These are phyloP conservation scores for Scolanthus callimorphus DNA, from an alignment of 92 coral and sea anemone genomes.

Conservation along the genomic window DNA sequence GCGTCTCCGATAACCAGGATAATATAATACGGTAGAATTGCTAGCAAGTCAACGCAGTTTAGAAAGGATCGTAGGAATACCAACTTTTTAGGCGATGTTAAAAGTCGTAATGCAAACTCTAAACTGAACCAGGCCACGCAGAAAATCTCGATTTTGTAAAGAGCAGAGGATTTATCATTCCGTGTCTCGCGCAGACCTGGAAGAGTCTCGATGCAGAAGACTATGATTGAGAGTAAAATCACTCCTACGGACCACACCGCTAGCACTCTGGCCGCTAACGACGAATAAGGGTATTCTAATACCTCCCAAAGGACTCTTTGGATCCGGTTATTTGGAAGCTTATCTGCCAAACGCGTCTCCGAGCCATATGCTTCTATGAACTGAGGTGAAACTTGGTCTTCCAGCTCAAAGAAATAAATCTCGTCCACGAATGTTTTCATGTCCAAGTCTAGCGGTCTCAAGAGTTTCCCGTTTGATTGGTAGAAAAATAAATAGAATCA, in stretches of 20 bases:
- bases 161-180: constrained; percentile 43
- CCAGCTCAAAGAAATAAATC: constrained; percentile 83
- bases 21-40: constrained; percentile 76
- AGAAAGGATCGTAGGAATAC: constrained; percentile 64
- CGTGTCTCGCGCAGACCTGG: constrained; percentile 70
- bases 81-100: constrained; percentile 67
- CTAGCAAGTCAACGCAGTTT: constrained; percentile 72
- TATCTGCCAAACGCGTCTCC: constrained; percentile 15
- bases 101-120: constrained; percentile 66
- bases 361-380: constrained; percentile 41
- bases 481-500: constrained; percentile 89
- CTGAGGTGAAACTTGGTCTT: constrained; percentile 57
- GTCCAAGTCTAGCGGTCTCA: constrained; percentile 79
- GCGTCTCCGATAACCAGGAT: constrained; percentile 50
- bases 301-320: constrained; percentile 69
- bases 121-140: constrained; percentile 85
- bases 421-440: constrained; percentile 76
- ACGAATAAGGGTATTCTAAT: constrained; percentile 69
- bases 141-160: constrained; percentile 73
- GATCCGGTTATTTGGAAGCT: constrained; percentile 47
- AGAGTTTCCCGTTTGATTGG: constrained; percentile 90
- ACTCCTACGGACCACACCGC: constrained; percentile 82
- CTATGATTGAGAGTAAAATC: constrained; percentile 76
- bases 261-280: constrained; percentile 54
- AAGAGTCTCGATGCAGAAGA: constrained; percentile 84